Base-by-base conservation (phyloP, 2,797 vertebrate genomes). In the Labroides dimidiatus region DNA sequence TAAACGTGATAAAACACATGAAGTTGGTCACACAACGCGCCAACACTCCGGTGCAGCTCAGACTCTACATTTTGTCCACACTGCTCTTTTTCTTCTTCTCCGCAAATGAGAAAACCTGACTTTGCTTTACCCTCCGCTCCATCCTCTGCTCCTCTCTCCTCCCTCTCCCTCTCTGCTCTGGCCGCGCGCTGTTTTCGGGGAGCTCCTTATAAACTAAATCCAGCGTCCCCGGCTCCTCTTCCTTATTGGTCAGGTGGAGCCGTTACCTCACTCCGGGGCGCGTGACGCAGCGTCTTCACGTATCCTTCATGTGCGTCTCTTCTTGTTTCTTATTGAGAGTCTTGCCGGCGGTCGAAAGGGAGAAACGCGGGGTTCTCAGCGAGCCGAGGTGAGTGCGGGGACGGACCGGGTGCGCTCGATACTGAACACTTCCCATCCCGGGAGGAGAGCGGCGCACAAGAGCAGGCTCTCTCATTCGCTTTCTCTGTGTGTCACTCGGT, bases 231-330 rank as follows among this genome's bases (percentile, higher is more conserved):
- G 73, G 80, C 51, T 80, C 91, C 70, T 74, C 81, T 56, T 90
- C 88, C 95, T 97, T 96, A 99, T 98, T 99, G 97, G 97, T 94
- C 87, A 95, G 94, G 95, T 90, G 93, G 88, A 92, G 87, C 86
- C 90, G 95, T 88, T 94, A 96, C 96, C 96, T 98, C 97, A 97
- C 96, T 81, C 81, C 50, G 75, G 72, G 72, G 66, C 92, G 90
- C 86, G 94, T 98, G 97, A 98, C 96, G 96, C 96, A 84, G 93
- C 91, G 95, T 96, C 97, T 99, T 98, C 96, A 93, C 96, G 95
- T 95, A 95, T 97, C 97, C 96, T 98, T 97, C 95, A 95, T 91
- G 93, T 89, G 94, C 94, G 95, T 96, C 96, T 96, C 97, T 94
- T 95, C 96, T 96, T 95, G 95, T 93, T 95, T 96, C 96, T 96